Evolutionary conservation across 2,888 invertebrate genomes (phyloP), one percentile per base, ranked within the genome.

Genomic region (Lydus trimaculatus): DNA sequence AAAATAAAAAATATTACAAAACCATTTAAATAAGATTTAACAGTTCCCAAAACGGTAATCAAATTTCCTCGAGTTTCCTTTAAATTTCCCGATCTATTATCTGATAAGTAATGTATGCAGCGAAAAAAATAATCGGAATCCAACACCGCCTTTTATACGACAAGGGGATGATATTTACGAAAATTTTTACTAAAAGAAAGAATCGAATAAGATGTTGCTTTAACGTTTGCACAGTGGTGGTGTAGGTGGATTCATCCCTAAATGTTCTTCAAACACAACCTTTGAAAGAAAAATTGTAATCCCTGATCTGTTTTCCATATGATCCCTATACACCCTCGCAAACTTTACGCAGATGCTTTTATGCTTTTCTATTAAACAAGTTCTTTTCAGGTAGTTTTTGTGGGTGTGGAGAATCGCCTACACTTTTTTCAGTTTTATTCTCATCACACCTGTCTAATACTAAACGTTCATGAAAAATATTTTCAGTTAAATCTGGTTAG

Each of bases 301-400:
- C 33, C 60, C 36, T 33, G 23, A 60, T 60, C 31, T 60, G 8
- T 60, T 36, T 36, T 23, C 31, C 31, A 36, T 60, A 20, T 20
- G 33, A 31, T 23, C 31, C 60, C 60, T 31, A n/a, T n/a, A n/a
- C n/a, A 7, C n/a, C 17, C 17, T 9, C 33, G 1, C 15, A 17
- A 33, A 31, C n/a, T 33, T 59, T 13, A 9, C 59, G 13, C 59
- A 15, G 17, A 13, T 6, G 23, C 23, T 60, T 56, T 28, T 56
- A 28, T 56, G 25, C 8, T 15, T 28, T 56, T 56, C 28, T 56
- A 56, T 56, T 56, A 56, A 56, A 56, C 56, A 56, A 56, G 23
- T 25, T 52, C 20, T 52, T 23, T 23, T 52, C 23, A 17, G 6
- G 43, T 43, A 17, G 8, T 20, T 17, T 48, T 56, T 25, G 17